A percentile compares a stretch with the other conserved stretches of the same genome.
These are phyloP conservation scores for Macropodus opercularis DNA, from an alignment of 2,797 vertebrate genomes.

Conservation along the genomic window DNA sequence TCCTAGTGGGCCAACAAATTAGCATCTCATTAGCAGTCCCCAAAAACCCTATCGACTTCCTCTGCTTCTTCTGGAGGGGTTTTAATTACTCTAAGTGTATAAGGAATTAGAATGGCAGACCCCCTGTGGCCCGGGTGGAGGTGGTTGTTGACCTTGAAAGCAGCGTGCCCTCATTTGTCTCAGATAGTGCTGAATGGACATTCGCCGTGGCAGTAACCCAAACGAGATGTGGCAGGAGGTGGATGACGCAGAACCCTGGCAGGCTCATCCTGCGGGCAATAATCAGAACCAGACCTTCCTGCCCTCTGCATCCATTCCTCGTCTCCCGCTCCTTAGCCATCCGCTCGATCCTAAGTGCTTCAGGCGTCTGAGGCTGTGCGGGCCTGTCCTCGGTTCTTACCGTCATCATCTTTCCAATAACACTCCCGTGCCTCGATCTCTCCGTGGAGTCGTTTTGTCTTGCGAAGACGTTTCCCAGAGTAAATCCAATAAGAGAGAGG, in stretches of 20 bases:
- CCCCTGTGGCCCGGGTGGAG: slow-evolving; percentile 52
- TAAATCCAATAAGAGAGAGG: slow-evolving; percentile 75
- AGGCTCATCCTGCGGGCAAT: slow-evolving; percentile 58
- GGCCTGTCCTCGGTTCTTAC: slow-evolving; percentile 43
- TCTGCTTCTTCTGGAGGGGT: slow-evolving; percentile 54
- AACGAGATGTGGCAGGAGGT: slow-evolving; percentile 69
- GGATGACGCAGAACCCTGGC: slow-evolving; percentile 60
- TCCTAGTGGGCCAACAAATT: slow-evolving; percentile 71
- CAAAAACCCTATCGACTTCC: slow-evolving; percentile 61
- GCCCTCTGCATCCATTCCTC: slow-evolving; percentile 56
- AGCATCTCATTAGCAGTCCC: slow-evolving; percentile 75
- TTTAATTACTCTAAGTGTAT: slow-evolving; percentile 80
- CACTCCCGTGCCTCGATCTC: slow-evolving; percentile 55
- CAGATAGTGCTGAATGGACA: slow-evolving; percentile 75
- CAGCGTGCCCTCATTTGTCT: slow-evolving; percentile 68
- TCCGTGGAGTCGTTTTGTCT: slow-evolving; percentile 73
- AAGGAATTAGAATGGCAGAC: slow-evolving; percentile 65
- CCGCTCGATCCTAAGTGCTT: slow-evolving; percentile 63
- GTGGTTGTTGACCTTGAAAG: slow-evolving; percentile 68
- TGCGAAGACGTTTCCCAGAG: slow-evolving; percentile 68
- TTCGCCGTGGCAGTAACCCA: slow-evolving; percentile 65
- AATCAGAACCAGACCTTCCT: slow-evolving; percentile 68
- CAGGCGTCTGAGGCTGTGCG: slow-evolving; percentile 53
- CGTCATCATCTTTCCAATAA: slow-evolving; percentile 65
- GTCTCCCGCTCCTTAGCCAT: slow-evolving; percentile 65